These are phyloP conservation scores for Lithophane leautieri DNA, from an alignment of 2,888 invertebrate species.

Conservation along the genomic window DNA sequence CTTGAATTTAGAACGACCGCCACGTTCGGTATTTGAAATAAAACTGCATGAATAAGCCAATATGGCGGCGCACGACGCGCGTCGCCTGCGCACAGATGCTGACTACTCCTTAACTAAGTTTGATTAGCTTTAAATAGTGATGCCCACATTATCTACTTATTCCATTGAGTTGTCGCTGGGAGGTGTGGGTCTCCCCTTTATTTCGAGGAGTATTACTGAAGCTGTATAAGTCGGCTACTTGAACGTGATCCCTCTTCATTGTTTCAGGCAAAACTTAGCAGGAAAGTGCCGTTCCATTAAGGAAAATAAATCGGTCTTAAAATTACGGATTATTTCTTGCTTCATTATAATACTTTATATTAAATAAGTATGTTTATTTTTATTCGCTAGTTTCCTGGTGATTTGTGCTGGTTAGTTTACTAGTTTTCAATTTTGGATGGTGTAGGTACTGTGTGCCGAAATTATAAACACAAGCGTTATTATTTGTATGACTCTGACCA, in stretches of 20 bases:
- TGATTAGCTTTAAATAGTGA: conserved; percentile 92
- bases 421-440: not conserved
- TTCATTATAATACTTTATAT: conserved; percentile 15
- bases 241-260: conserved; percentile 31
- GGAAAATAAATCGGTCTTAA: conserved; percentile 48
- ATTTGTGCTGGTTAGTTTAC: not conserved
- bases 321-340: conserved; percentile 5
- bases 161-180: conserved; percentile 87
- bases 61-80: conserved; percentile 79
- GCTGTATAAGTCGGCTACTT: conserved; percentile 61
- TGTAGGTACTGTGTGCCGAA: not conserved
- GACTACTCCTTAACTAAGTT: conserved; percentile 91
- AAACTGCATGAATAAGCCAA: conserved; percentile 78
- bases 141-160: conserved; percentile 91
- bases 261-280: conserved; percentile 22
- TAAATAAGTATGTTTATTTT: not conserved
- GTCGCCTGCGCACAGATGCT: conserved; percentile 84
- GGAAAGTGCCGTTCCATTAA: conserved; percentile 38
- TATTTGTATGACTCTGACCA: not conserved
- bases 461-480: not conserved
- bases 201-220: conserved; percentile 73
- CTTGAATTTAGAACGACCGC: conserved; percentile 77
- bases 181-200: conserved; percentile 81
- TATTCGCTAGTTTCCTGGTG: conserved; percentile 11
- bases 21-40: conserved; percentile 79